These are phyloP conservation scores for Mechanitis mazaeus DNA, from an alignment of 2,888 invertebrate genomes.

Conservation along the genomic window DNA sequence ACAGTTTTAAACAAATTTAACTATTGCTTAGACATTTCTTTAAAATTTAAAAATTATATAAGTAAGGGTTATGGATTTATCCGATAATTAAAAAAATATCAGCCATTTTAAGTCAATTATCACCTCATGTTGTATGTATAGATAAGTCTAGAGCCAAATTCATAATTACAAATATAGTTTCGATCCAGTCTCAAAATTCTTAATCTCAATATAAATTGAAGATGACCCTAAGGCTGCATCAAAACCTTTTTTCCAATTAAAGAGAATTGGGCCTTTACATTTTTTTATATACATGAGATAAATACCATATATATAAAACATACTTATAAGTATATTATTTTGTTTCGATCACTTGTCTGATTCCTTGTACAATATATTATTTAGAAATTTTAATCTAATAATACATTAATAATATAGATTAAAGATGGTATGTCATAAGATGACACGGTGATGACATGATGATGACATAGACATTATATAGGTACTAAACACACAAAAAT, in stretches of 20 bases:
- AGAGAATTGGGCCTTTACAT: no score
- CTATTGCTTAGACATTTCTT: no score
- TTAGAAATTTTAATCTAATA: slow-evolving; percentile 1
- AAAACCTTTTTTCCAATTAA: no score
- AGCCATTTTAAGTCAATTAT: not conserved
- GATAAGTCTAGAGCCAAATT: not conserved
- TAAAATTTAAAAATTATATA: no score
- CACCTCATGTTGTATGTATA: slow-evolving; percentile 4
- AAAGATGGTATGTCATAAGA: not conserved
- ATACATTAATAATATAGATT: slow-evolving; percentile 1
- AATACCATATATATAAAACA: not conserved
- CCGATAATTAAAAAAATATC: not conserved
- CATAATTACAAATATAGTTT: no score
- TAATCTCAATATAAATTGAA: no score
- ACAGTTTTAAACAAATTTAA: no score
- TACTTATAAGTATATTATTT: slow-evolving; percentile 1
- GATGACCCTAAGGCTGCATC: no score
- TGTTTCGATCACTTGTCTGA: not conserved
- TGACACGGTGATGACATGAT: no score
- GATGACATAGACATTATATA: not conserved
- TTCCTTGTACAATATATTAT: not conserved
- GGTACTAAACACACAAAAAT: not conserved
- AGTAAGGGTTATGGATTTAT: no score
- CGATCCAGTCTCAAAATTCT: no score
- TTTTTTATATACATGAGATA: no score